These are phyloP conservation scores for Centropyge bicolor DNA, from an alignment of 2,797 vertebrate species.

Conservation along the genomic window DNA sequence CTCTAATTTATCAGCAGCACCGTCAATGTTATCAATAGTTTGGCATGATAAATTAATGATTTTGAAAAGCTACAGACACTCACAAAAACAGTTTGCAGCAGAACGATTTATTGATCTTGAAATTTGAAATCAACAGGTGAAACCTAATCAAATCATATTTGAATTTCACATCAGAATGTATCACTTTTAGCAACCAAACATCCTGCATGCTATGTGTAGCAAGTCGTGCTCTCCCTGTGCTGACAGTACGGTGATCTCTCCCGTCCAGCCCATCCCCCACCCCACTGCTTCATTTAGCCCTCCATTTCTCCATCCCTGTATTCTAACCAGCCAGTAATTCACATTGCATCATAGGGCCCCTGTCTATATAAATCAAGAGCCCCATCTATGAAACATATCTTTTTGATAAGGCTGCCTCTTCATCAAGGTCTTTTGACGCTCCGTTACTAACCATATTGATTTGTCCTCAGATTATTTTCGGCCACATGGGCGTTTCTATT, in stretches of 20 bases:
- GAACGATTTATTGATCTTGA: background rate
- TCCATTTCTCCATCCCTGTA: constrained; percentile 38
- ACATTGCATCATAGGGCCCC: constrained; percentile 71
- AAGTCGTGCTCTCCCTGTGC: background rate
- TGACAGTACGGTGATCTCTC: constrained; percentile 47
- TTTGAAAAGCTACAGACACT: background rate
- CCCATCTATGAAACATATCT: constrained; percentile 78
- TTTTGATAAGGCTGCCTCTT: constrained; percentile 79
- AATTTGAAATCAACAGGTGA: background rate
- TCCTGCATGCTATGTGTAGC: constrained; percentile 2
- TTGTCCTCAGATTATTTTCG: constrained; percentile 77
- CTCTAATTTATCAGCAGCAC: background rate
- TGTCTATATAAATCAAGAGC: constrained; percentile 74
- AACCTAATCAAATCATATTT: background rate
- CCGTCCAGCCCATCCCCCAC: constrained; percentile 33
- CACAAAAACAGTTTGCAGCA: background rate
- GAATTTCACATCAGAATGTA: background rate
- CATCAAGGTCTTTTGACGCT: constrained; percentile 75
- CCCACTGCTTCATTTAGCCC: constrained; percentile 24
- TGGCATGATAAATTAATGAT: background rate
- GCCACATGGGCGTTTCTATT: constrained; percentile 61
- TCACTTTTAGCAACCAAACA: background rate
- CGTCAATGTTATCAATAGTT: background rate
- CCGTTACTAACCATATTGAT: constrained; percentile 79
- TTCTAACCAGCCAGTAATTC: constrained; percentile 69